Evolutionary conservation across 2,797 vertebrate species (phyloP).

Genomic region (Schizothorax lantsangensis): DNA sequence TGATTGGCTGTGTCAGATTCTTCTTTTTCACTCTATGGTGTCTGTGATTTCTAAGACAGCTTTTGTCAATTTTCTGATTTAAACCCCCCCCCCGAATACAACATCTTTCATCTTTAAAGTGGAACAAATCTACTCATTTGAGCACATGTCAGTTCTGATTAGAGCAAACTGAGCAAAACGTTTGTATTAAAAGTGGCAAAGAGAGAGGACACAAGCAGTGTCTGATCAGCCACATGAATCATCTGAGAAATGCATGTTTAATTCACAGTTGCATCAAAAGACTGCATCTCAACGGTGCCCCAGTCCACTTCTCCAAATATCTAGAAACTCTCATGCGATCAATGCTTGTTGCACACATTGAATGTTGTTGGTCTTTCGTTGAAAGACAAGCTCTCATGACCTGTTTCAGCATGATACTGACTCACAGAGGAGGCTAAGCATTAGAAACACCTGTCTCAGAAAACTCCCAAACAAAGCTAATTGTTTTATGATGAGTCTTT

Average conservation of each 20-base stretch:
- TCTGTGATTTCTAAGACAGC: neutral
- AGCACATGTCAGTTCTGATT: neutral
- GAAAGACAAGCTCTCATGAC: neutral
- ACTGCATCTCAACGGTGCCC: neutral
- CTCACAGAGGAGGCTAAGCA: neutral
- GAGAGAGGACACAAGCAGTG: neutral
- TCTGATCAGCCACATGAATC: neutral
- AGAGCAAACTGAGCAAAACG: neutral
- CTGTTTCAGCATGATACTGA: neutral
- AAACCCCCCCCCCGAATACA: neutral
- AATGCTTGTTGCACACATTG: neutral
- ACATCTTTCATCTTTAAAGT: neutral
- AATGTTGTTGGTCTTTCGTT: neutral
- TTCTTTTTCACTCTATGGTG: neutral
- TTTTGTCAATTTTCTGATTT: neutral
- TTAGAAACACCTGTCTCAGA: neutral
- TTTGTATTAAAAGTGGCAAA: too few relatives aligned
- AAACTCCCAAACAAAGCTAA: neutral
- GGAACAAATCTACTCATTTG: neutral
- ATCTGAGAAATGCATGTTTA: neutral
- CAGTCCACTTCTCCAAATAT: neutral
- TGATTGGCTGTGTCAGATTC: neutral
- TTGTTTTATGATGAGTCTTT: neutral
- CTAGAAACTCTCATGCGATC: neutral
- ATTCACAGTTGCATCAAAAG: neutral